Evolutionary conservation across 2,797 vertebrate genomes (phyloP), one percentile per base, ranked within the genome.

Genomic region (Varecia variegata): DNA sequence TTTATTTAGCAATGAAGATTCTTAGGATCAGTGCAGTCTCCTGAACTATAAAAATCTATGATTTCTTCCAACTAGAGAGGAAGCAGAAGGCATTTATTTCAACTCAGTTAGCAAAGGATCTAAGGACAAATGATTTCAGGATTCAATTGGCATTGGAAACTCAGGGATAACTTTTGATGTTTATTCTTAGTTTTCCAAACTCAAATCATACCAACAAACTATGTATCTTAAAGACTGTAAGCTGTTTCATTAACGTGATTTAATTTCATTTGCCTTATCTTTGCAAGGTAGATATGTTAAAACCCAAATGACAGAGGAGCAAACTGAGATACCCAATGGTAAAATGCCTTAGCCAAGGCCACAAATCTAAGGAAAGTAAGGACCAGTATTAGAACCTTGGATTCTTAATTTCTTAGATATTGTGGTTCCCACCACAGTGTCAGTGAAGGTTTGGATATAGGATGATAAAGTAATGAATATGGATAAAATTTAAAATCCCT

Each of bases 401-500:
- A 56, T 71, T 74, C 11, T 80, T 91, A 82, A 76, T 74, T 95
- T 80, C 32, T 87, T 89, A 97, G 74, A 65, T 90, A 77, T 21
- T 73, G 15, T 88, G 77, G 77, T 91, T 95, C 92, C 67, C 12
- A 47, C 62, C 70, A 84, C 74, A 76, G 67, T 95, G 56, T 92
- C 88, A 94, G 30, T 83, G 58, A 93, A 62, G 79, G 43, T 96
- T 97, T 93, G 82, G 82, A 62, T 88, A 56, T 92, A 77, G 30
- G 54, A 87, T 32, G 30, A 88, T 95, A 91, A 93, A 88, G 52
- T 93, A 96, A 95, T 90, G 56, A 96, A 93, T 92, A 80, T 68
- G 84, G 90, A 81, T 94, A 90, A 52, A 84, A 4, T 76, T 85
- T 84, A 65, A 97, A 92, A 74, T 83, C 18, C 30, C 23, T 70